Base-by-base conservation (phyloP, 2,888 invertebrate genomes). In the Drosophila testacea region DNA sequence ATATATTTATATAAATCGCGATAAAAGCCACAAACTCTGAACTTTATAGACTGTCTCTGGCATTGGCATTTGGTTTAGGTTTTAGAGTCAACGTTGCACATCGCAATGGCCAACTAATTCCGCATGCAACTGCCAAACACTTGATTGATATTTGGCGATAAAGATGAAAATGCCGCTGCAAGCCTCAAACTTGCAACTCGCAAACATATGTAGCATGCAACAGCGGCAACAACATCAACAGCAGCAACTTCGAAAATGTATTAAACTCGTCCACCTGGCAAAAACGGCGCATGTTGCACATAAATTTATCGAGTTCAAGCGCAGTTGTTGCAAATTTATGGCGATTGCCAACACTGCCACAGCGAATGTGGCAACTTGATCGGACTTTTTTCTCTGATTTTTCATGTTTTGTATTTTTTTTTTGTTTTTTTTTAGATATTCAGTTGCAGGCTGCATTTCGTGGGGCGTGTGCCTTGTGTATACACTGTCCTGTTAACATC, bases 221-320 rank as follows among this genome's bases (percentile, higher is more conserved):
- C 63, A 47, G 16, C 27, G 10, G 30, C 30, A 30, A 30, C 5
- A 30, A 7, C 5, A 7, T 6, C 32, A 9, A 9, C 32, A 34
- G 4, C 42, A 27, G 44, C 36, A 34, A 13, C 52, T 10, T 27
- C 32, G 61, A 69, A 80, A 82, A 72, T 61, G 74, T 81, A 81
- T 78, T 79, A 67, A 67, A 63, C 63, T 68, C 67, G 76, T 69
- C 57, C 44, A 79, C 80, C 78, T 86, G 85, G 79, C 82, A 78
- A 69, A 77, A 87, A 54, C 89, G 76, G 61, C 71, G 75, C 79
- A 81, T 84, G 83, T 74, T 81, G 88, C 86, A 83, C 83, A 89
- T 84, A 89, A 89, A 89, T 88, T 85, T 71, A 80, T 66, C 75
- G 83, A 89, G 83, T 85, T 83, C 90, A 83, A 73, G 88, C 86